Percentiles rank a stretch among this genome's conserved stretches.
phyloP scores from a whole-genome alignment of 2,113 vertebrate species.

The Malurus elegans region DNA sequence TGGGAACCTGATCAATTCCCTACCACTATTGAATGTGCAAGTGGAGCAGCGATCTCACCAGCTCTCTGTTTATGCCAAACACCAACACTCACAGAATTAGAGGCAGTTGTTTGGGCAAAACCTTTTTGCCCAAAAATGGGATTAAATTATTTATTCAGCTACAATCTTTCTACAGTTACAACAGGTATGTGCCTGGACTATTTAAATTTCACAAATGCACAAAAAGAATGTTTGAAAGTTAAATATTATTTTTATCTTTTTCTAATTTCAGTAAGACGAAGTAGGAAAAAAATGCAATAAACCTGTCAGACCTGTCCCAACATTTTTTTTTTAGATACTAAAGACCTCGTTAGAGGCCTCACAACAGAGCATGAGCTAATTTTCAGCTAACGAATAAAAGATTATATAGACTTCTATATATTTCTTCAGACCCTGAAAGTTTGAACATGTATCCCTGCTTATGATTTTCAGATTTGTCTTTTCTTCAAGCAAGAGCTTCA shows the following conservation, averaged over 20 bases:
- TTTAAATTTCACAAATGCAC: not conserved
- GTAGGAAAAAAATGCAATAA: fast-evolving
- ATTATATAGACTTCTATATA: not conserved
- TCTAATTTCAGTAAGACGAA: not conserved
- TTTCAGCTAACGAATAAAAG: not conserved
- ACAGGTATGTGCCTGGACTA: not conserved
- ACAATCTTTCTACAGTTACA: not conserved
- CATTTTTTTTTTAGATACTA: too few species aligned
- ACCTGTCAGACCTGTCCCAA: not conserved
- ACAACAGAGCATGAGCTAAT: not conserved
- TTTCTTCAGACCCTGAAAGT: not conserved
- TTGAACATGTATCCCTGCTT: not conserved
- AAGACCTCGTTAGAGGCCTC: not conserved
- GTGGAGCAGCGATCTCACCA: not conserved
- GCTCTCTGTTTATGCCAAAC: not conserved
- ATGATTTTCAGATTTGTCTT: not conserved
- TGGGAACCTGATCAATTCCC: not conserved
- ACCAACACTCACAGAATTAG: not conserved
- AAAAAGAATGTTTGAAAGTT: not conserved
- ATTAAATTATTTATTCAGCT: not conserved
- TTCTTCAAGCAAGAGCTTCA: not conserved
- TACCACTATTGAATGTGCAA: fast-evolving
- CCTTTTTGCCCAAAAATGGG: not conserved
- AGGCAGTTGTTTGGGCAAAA: not conserved
- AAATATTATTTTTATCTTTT: not conserved